Evolutionary conservation across 2,797 vertebrate species (phyloP).

Genomic region (Oophaga sylvatica): DNA sequence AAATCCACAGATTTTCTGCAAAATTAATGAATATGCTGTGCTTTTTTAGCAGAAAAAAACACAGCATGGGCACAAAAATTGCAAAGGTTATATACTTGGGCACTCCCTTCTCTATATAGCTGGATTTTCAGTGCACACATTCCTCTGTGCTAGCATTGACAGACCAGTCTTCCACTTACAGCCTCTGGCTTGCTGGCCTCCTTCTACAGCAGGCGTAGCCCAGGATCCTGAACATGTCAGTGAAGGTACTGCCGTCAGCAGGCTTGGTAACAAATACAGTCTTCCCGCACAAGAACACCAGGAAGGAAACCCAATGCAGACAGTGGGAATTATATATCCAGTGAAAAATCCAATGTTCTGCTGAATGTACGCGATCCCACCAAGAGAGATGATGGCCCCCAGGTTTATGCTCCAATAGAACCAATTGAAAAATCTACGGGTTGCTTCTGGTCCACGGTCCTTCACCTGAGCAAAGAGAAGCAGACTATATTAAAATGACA

Average conservation of each 20-base stretch:
- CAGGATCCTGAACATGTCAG: conserved; percentile 88
- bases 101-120: too few species aligned
- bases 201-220: conserved; percentile 80
- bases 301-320: conserved; percentile 89
- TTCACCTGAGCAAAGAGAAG: conserved; percentile 79
- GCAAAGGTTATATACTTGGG: too few species aligned
- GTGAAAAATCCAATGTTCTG: conserved; percentile 86
- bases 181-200: conserved; percentile 69
- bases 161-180: conserved; percentile 70
- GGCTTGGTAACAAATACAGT: conserved; percentile 91
- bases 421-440: conserved; percentile 96
- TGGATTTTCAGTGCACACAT: too few species aligned
- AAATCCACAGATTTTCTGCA: too few species aligned
- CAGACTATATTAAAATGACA: neutral
- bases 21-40: too few species aligned
- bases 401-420: conserved; percentile 99
- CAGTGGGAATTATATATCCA: conserved; percentile 87
- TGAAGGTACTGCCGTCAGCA: conserved; percentile 94
- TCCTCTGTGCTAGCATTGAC: too few species aligned
- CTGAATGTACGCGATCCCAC: conserved; percentile 91
- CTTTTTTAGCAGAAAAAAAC: too few species aligned
- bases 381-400: conserved; percentile 91
- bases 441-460: conserved; percentile 92
- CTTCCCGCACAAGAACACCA: conserved; percentile 87
- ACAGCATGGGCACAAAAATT: too few species aligned